A percentile compares a stretch with the other conserved stretches of the same genome.
Evolutionary conservation across 2,888 invertebrate genomes (phyloP).

Genomic region (Elegia similella): DNA sequence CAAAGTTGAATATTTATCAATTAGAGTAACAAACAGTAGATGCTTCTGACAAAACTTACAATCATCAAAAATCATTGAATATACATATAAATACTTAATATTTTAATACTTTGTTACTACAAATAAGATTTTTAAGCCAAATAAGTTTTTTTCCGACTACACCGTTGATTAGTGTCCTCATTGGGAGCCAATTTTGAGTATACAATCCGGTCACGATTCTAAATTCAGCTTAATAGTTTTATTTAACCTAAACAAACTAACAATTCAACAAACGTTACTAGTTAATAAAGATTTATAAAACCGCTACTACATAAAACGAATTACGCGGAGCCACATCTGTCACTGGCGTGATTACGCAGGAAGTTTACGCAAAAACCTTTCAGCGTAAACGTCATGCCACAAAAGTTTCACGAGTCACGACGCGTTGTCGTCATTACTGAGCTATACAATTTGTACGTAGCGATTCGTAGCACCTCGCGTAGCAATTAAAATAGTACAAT

Average conservation of each 20-base stretch:
- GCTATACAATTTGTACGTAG: slow-evolving; percentile 11
- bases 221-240: not conserved
- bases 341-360: slow-evolving; percentile 34
- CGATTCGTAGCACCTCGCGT: not conserved
- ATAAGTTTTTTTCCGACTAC: too few relatives aligned
- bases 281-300: not conserved
- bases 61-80: too few relatives aligned
- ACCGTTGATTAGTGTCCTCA: too few relatives aligned
- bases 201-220: too few relatives aligned
- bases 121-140: too few relatives aligned
- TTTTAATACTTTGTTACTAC: too few relatives aligned
- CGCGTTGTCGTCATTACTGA: slow-evolving; percentile 17
- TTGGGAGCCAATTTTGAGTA: too few relatives aligned
- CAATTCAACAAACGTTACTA: not conserved
- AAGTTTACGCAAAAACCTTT: slow-evolving; percentile 38
- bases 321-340: slow-evolving; percentile 20
- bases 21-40: too few relatives aligned
- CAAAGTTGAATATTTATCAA: too few relatives aligned
- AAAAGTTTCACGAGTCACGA: slow-evolving; percentile 36
- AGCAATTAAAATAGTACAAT: slow-evolving; percentile 7
- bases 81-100: too few relatives aligned
- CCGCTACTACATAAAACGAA: not conserved
- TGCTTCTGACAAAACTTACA: too few relatives aligned
- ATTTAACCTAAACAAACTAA: not conserved
- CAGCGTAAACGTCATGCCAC: slow-evolving; percentile 39